phyloP scores from a whole-genome alignment of 2,113 vertebrate species.

The Benitochromis conjunctus region DNA sequence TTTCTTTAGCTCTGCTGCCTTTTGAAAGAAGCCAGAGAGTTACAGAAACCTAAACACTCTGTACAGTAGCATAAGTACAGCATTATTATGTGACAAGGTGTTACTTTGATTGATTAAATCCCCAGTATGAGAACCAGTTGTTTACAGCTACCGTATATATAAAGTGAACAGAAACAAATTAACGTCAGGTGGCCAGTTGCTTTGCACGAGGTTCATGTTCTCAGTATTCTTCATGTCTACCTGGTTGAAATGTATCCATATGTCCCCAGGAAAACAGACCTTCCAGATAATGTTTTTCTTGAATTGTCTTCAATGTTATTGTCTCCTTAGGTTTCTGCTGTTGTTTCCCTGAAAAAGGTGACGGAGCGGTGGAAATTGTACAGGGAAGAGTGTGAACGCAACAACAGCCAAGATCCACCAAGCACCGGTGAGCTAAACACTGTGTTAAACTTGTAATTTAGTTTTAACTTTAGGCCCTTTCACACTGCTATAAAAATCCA shows the following conservation, averaged over 20 bases:
- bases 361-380: slow-evolving; percentile 67
- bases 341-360: slow-evolving; percentile 61
- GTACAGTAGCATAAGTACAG: neutral
- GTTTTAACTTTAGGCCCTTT: neutral
- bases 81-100: neutral
- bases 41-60: slow-evolving; percentile 5
- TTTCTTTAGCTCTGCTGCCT: neutral
- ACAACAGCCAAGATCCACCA: slow-evolving; percentile 60
- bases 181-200: neutral
- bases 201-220: neutral
- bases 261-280: neutral
- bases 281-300: neutral
- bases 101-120: neutral
- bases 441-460: neutral
- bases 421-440: slow-evolving; percentile 54
- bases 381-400: slow-evolving; percentile 66
- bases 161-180: slow-evolving; percentile 7
- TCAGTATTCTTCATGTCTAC: neutral
- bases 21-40: slow-evolving; percentile 9
- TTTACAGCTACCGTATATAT: slow-evolving; percentile 20
- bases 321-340: slow-evolving; percentile 59
- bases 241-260: neutral
- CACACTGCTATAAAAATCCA: neutral
- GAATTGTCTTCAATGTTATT: neutral
- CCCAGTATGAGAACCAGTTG: neutral